Evolutionary conservation across 2,113 vertebrate genomes (phyloP), one percentile per base, ranked within the genome.

Genomic region (Nibea albiflora): DNA sequence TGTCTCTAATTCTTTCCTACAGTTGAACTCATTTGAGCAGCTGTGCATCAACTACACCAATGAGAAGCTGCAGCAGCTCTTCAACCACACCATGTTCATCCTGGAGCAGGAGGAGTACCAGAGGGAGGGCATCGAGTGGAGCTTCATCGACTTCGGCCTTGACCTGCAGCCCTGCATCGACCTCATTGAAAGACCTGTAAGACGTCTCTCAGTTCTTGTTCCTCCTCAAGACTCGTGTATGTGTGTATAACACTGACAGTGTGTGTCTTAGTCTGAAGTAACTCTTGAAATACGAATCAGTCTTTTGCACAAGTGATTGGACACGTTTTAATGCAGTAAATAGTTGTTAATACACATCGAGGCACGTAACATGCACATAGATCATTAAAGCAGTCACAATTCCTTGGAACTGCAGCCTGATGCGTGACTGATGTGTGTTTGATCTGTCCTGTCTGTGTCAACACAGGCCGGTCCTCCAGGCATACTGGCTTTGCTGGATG

Each of bases 11-110:
- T 39, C 31, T 20, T 77, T 62, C 35, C 78, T 26, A 4, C 68
- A 99, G 98, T 78, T 99, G 91, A 99, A 99, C 92, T 99, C 98
- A 3, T 99, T 99, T n/a, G 98, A 99, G 88, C 98, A 99, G 70
- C 95, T 99, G 47, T 99, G 98, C 68, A 99, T 99, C 94, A 99
- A 99, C 95, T 99, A 97, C 93, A 99, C 98, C 91, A 99, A 99
- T 0, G 98, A 99, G 95, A 99, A 99, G 95, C 95, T 99, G 69
- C 98, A 99, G 94, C 98, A 99, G 91, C 95, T 99, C 24, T 99
- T 99, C 95, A 99, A 99, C 44, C 44, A 99, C 93, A 99, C 98
- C 68, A 99, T 99, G 98, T 99, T 99, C 92, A 94, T 99, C 91
- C 96, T 99, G 93, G 98, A 99, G 94, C 98, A 99, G 91, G 98